Base-by-base conservation (phyloP, 2,888 invertebrate genomes). In the Caenorhabditis doughertyi region DNA sequence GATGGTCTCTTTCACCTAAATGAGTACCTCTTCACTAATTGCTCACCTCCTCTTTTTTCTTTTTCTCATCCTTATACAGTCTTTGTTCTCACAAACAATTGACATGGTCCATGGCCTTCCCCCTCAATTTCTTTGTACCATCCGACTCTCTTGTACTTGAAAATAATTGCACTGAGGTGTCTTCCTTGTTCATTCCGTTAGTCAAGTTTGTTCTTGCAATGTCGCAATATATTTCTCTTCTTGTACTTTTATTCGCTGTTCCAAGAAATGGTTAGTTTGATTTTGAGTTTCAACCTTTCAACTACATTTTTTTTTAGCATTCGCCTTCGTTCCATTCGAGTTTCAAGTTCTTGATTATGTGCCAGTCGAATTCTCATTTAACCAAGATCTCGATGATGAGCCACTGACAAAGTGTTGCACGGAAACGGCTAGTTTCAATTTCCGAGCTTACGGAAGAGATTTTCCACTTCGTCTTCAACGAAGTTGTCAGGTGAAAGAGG, bases 391-490 rank as follows among this genome's bases (percentile, higher is more conserved):
- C 11, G 68, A 70, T 32, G 77, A 77, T 4, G 68, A 77, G 35
- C 44, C 29, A 25, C 42, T 77, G 58, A 77, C 77, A 3, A 77
- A 77, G 11, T 77, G 77, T 18, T 77, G 77, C 32, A 77, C 77
- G 1, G 77, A 77, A 27, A 51, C 68, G 13, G 77, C 68, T 1
- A 68, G 32, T 16, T 68, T 77, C 68, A 68, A 77, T 13, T 68
- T 77, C 16, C 68, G 44, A 7, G 68, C 77, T 0, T 77, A 77
- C 32, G 77, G 77, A 35, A 49, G 68, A 29, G 77, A 77, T 23
- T 77, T 77, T 13, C 68, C 68, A 9, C 47, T 77, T 42, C 60
- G 77, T n/a, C 68, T 77, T 21, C 62, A 60, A n/a, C 51, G 77
- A 32, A 68, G 21, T 18, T 77, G 77, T 47, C 44, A 13, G 32